These are phyloP conservation scores for Trichacis sp. DNA, from an alignment of 2,888 invertebrate species.

Conservation along the genomic window DNA sequence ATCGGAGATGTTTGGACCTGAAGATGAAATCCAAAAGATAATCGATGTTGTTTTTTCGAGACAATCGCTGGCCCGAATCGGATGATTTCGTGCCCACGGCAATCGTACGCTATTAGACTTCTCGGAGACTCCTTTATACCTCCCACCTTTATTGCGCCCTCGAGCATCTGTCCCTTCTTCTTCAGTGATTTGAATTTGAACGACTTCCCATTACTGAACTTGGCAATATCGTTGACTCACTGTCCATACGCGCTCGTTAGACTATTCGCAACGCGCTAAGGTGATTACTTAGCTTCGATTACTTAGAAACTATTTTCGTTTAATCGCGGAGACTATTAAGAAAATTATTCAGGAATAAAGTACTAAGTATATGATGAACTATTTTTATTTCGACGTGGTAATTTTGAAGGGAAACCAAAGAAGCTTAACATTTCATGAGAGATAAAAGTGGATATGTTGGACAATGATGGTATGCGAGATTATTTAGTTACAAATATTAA, in stretches of 20 bases:
- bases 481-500: no score
- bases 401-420: no score
- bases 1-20: neutral
- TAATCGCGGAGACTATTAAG: no score
- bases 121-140: conserved; percentile 18
- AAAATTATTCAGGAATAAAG: no score
- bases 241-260: conserved; percentile 19
- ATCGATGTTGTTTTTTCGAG: conserved; percentile 2
- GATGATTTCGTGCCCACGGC: conserved; percentile 7
- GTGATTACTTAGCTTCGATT: conserved; percentile 17
- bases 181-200: conserved; percentile 29
- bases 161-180: conserved; percentile 16
- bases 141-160: conserved; percentile 21
- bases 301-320: neutral
- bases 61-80: conserved; percentile 4
- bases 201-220: conserved; percentile 26
- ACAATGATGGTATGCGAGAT: no score
- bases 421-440: no score
- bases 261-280: conserved; percentile 17
- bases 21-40: conserved; percentile 2
- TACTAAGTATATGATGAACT: no score
- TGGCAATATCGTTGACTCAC: conserved; percentile 27
- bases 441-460: no score
- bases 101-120: conserved; percentile 15
- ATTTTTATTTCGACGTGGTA: no score